Conservation (phyloP, 2,797 vertebrate genomes). For the Tiaroga cobitis region DNA sequence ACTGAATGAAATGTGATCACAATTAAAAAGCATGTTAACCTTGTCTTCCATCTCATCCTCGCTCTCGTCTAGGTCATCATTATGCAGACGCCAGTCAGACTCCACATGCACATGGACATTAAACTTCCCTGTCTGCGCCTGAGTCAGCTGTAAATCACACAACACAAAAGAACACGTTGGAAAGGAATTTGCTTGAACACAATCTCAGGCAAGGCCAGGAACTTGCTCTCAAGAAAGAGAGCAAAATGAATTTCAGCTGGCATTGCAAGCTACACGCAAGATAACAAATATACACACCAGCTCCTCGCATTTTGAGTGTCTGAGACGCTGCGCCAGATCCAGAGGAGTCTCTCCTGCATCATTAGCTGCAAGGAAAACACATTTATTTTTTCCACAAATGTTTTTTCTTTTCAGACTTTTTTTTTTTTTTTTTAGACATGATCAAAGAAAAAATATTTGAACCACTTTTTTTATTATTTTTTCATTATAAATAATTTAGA, state of each 20-base stretch:
- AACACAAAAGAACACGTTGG: conserved; percentile 3
- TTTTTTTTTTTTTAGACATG: too few relatives aligned
- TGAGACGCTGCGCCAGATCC: conserved; percentile 89
- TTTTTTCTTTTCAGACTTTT: too few relatives aligned
- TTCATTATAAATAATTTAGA: neutral
- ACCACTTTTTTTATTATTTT: too few relatives aligned
- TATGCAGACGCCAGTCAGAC: conserved; percentile 94
- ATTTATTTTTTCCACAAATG: neutral
- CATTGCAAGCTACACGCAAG: neutral
- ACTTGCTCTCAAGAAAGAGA: neutral
- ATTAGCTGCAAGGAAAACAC: conserved; percentile 78
- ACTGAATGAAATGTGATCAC: neutral
- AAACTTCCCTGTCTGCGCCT: conserved; percentile 91
- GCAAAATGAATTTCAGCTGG: neutral
- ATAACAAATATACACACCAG: conserved; percentile 80
- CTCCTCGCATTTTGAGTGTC: conserved; percentile 89
- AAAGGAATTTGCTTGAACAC: neutral
- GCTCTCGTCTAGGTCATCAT: conserved; percentile 94
- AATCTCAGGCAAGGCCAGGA: neutral
- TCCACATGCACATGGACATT: conserved; percentile 96
- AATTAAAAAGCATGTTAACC: conserved; percentile 65
- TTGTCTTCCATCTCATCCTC: conserved; percentile 97
- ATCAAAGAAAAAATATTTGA: too few relatives aligned
- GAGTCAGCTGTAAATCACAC: conserved; percentile 80
- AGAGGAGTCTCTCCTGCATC: conserved; percentile 90